Conservation (phyloP, 2,888 invertebrate genomes). For the Ormyrus thymus region DNA sequence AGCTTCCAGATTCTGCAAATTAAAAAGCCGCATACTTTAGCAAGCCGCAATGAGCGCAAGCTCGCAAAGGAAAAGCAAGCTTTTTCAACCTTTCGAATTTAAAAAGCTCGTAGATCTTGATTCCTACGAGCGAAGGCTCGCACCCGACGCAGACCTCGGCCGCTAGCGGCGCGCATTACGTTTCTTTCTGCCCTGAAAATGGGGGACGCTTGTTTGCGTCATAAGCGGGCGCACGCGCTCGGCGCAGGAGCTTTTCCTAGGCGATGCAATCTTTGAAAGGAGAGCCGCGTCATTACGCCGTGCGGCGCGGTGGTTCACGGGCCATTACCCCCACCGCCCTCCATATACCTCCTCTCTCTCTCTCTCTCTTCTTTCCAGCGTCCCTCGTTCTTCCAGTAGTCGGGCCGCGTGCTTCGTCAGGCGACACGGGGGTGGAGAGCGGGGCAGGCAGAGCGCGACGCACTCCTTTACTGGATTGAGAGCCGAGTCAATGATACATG, state of each 20-base stretch:
- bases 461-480: conserved; percentile 65
- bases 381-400: conserved; percentile 59
- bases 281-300: conserved; percentile 74
- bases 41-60: too few species aligned
- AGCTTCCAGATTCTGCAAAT: conserved; percentile 57
- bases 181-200: not conserved
- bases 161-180: conserved; percentile 3
- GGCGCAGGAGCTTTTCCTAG: conserved; percentile 69
- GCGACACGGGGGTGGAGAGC: conserved; percentile 28
- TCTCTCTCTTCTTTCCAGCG: conserved; percentile 59
- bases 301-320: conserved; percentile 71
- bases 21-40: conserved; percentile 61
- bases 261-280: conserved; percentile 75
- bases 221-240: conserved; percentile 36
- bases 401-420: conserved; percentile 40
- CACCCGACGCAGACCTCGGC: not conserved
- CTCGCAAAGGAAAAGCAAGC: too few species aligned
- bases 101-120: not conserved
- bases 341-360: conserved; percentile 61
- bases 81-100: too few species aligned
- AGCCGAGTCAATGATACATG: conserved; percentile 72
- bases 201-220: conserved; percentile 19
- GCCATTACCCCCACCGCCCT: conserved; percentile 71
- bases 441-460: conserved; percentile 54
- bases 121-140: not conserved